Conservation (phyloP, 2,797 vertebrate genomes). For the Ciconia nigra region DNA sequence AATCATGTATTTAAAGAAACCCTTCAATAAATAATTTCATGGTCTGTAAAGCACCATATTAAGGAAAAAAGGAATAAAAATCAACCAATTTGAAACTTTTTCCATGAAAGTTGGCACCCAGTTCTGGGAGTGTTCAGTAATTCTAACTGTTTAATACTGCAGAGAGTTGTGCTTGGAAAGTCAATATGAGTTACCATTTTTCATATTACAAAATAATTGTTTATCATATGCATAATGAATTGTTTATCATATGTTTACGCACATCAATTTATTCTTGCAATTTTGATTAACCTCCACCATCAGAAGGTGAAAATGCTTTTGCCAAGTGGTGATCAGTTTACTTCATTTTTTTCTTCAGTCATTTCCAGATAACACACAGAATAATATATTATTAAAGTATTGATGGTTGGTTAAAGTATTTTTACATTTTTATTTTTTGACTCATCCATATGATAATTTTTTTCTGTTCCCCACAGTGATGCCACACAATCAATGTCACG, state of each 20-base stretch:
- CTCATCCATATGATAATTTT: background rate
- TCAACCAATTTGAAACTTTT: background rate
- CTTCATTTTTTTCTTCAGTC: background rate
- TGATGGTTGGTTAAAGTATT: background rate
- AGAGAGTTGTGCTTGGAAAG: background rate
- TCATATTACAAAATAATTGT: background rate
- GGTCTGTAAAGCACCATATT: background rate
- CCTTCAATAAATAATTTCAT: background rate
- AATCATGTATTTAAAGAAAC: background rate
- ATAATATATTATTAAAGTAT: background rate
- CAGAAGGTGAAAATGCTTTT: background rate
- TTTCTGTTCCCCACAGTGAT: background rate
- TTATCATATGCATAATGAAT: background rate
- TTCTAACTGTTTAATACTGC: background rate
- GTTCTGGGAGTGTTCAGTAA: background rate
- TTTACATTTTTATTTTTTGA: background rate
- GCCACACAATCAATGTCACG: fast-evolving
- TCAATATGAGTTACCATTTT: background rate
- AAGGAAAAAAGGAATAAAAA: background rate
- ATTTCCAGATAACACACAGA: background rate
- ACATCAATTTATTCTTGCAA: background rate
- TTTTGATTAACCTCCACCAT: background rate
- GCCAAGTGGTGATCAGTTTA: background rate
- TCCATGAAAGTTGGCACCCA: background rate
- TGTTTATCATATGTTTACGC: background rate